Percentiles rank a stretch among this genome's conserved stretches.
phyloP scores from a whole-genome alignment of 2,797 vertebrate genomes.

The Threskiornis aethiopicus region DNA sequence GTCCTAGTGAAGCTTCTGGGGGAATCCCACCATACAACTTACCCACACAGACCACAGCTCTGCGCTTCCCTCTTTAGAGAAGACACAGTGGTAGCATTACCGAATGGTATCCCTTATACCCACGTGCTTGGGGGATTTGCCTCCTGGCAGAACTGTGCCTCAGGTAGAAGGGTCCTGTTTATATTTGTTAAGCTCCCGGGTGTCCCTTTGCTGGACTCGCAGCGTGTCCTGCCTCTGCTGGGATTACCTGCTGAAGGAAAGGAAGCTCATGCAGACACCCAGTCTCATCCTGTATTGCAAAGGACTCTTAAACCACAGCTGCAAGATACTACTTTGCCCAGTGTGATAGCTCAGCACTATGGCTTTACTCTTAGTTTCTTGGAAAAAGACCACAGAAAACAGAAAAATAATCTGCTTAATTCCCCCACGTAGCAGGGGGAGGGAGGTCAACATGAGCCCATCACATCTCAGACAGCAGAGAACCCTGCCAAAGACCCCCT shows the following conservation, averaged over 20 bases:
- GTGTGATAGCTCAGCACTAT: background rate
- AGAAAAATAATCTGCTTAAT: background rate
- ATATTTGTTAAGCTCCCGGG: background rate
- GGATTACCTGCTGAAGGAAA: background rate
- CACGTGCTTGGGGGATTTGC: background rate
- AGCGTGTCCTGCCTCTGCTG: background rate
- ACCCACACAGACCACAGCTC: background rate
- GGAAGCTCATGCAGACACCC: background rate
- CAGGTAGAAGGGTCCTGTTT: background rate
- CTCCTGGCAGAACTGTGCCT: background rate
- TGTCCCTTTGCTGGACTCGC: background rate
- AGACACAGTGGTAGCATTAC: background rate
- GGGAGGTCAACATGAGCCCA: background rate
- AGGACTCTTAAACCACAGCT: background rate
- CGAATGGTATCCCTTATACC: background rate
- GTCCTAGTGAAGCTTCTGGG: background rate
- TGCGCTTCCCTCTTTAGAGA: background rate
- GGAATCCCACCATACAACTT: background rate
- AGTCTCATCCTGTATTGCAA: background rate
- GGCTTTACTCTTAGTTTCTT: background rate
- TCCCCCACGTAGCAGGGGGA: background rate
- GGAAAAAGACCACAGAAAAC: background rate
- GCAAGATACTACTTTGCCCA: background rate
- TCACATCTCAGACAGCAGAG: background rate
- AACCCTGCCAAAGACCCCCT: background rate